Evolutionary conservation across 1,140 invertebrate genomes (phyloP).

Genomic region (Drosophila orosa): DNA sequence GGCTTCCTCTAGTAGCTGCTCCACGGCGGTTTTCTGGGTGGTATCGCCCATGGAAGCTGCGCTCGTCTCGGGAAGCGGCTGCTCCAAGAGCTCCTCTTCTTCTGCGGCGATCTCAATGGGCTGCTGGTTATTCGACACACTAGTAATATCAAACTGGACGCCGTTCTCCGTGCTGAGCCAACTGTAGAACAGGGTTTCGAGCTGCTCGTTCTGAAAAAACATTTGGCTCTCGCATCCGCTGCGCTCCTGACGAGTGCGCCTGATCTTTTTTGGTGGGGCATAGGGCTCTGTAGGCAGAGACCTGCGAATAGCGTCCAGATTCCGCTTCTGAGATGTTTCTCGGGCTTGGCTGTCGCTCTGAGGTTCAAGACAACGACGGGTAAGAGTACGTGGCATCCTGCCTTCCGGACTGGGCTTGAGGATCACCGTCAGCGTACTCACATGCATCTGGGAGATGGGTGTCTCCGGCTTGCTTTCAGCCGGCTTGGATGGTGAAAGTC

Average conservation of each 20-base stretch:
- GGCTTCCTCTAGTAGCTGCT: slow-evolving; percentile 73
- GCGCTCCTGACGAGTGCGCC: slow-evolving; percentile 68
- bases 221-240: slow-evolving; percentile 41
- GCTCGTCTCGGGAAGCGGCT: slow-evolving; percentile 21
- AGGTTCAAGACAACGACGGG: slow-evolving; percentile 20
- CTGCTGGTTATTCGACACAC: slow-evolving; percentile 37
- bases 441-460: slow-evolving; percentile 39
- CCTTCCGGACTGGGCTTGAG: slow-evolving; percentile 67
- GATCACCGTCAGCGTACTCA: slow-evolving; percentile 75
- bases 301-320: slow-evolving; percentile 62
- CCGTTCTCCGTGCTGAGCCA: slow-evolving; percentile 76
- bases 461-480: neutral
- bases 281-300: slow-evolving; percentile 66
- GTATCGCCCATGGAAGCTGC: slow-evolving; percentile 29
- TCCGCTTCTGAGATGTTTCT: slow-evolving; percentile 56
- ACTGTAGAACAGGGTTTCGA: slow-evolving; percentile 74
- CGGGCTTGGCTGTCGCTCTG: neutral
- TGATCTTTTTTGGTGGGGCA: slow-evolving; percentile 79
- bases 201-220: slow-evolving; percentile 74
- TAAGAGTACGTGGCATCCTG: neutral
- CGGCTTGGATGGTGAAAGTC: neutral
- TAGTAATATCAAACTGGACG: slow-evolving; percentile 71
- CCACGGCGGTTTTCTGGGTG: slow-evolving; percentile 65
- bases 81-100: slow-evolving; percentile 7
- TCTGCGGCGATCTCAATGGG: slow-evolving; percentile 64